Conservation (phyloP, 2,888 invertebrate genomes). For the Axea sp. region DNA sequence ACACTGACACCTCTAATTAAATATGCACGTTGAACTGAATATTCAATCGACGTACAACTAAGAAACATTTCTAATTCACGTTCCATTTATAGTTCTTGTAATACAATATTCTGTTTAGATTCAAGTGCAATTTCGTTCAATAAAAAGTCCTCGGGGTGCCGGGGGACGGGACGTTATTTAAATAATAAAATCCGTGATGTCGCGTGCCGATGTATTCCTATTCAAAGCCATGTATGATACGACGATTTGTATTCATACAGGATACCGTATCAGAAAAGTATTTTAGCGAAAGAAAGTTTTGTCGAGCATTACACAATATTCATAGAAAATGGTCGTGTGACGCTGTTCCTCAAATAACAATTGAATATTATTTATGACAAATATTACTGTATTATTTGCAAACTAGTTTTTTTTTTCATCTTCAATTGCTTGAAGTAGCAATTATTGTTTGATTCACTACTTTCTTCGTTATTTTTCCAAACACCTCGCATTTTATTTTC, state of each 20-base stretch:
- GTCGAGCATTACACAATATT: slow-evolving; percentile 7
- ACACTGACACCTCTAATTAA: slow-evolving; percentile 16
- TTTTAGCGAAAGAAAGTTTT: slow-evolving; percentile 36
- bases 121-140: slow-evolving; percentile 20
- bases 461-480: not conserved
- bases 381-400: too few species aligned
- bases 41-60: slow-evolving; percentile 18
- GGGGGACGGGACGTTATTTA: slow-evolving; percentile 8
- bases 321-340: slow-evolving; percentile 14
- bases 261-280: slow-evolving; percentile 38
- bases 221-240: slow-evolving; percentile 5
- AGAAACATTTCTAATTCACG: slow-evolving; percentile 20
- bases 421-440: too few species aligned
- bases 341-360: slow-evolving; percentile 1
- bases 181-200: slow-evolving; percentile 14
- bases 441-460: too few species aligned
- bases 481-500: not conserved
- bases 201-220: not conserved
- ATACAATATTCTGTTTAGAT: slow-evolving; percentile 40
- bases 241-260: slow-evolving; percentile 34
- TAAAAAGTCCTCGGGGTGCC: slow-evolving; percentile 3
- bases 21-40: slow-evolving; percentile 20
- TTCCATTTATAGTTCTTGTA: slow-evolving; percentile 39
- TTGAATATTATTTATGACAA: slow-evolving; percentile 20
- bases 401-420: not conserved